Base-by-base conservation (phyloP, 2,888 invertebrate genomes). In the Lypha dubia region DNA sequence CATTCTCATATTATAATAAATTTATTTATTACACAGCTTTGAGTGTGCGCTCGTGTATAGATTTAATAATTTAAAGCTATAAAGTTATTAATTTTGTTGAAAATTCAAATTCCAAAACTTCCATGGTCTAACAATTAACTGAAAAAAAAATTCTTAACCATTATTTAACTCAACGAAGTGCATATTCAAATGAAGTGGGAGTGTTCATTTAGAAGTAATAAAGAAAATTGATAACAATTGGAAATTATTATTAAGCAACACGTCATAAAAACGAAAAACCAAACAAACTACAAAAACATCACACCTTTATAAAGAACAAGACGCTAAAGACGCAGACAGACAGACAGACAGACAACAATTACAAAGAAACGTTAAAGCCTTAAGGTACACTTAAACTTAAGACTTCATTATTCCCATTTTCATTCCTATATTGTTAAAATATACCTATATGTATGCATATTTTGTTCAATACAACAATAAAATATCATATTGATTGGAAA, bases 161-260 rank as follows among this genome's bases (percentile, higher is more conserved):
- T 67, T 46, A 76, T 60, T 71, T 56, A 44, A 46, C 58, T 65
- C 65, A 63, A 41, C 32, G n/a, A 58, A 80, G 44, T 63, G 67
- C 63, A 53, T 53, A 84, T 73, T 84, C 68, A 77, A 77, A 24
- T 32, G 80, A 84, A 84, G 81, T 77, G 74, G 84, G 84, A 77
- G 84, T 84, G 80, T 84, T 74, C 53, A 24, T 63, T 70, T 75
- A 32, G 32, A 46, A 56, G 11, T 41, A 56, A 56, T 11, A 20
- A 70, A 63, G 9, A 67, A 67, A 74, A 68, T 63, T 63, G 80
- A 84, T 81, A 84, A 80, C 56, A 81, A 81, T 49, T 62, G 65
- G 17, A 74, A 73, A 58, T 56, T 74, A 49, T 74, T 77, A 81
- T 75, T 58, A 74, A 84, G 62, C 63, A 63, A 77, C 84, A 81